Evolutionary conservation across 2,797 vertebrate species (phyloP).

Genomic region (Diceros bicornis): DNA sequence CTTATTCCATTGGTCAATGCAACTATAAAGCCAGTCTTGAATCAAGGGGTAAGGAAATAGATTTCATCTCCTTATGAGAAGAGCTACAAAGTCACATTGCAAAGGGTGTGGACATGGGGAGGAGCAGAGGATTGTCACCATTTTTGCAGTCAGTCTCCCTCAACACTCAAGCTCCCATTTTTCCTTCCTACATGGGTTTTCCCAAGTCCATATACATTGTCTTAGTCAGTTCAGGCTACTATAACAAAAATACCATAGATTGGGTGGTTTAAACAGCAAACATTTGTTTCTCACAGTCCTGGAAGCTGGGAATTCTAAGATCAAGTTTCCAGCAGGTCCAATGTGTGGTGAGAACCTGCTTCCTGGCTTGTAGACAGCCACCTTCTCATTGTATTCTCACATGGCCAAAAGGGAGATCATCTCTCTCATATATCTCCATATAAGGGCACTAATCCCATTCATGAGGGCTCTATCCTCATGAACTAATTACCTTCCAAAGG

Average conservation of each 20-base stretch:
- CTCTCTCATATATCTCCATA: not conserved
- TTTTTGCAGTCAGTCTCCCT: not conserved
- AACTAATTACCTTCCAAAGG: not conserved
- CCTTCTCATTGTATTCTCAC: not conserved
- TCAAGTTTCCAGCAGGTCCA: not conserved
- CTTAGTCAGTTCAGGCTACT: not conserved
- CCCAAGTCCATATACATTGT: not conserved
- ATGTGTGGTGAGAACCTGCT: not conserved
- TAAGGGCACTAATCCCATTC: not conserved
- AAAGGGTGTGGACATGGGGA: not conserved
- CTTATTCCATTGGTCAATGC: not conserved
- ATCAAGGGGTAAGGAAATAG: not conserved
- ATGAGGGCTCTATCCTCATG: not conserved
- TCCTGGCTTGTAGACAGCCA: not conserved
- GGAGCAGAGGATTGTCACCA: not conserved
- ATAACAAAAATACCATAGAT: not conserved
- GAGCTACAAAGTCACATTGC: not conserved
- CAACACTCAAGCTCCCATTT: not conserved
- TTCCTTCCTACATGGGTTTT: not conserved
- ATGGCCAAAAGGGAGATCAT: not conserved
- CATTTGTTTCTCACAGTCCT: not conserved
- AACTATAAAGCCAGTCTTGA: not conserved
- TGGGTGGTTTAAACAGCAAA: not conserved
- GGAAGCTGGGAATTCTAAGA: not conserved
- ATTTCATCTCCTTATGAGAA: not conserved